These are phyloP conservation scores for Bactericera cockerelli DNA, from an alignment of 1,140 invertebrate genomes.

Conservation along the genomic window DNA sequence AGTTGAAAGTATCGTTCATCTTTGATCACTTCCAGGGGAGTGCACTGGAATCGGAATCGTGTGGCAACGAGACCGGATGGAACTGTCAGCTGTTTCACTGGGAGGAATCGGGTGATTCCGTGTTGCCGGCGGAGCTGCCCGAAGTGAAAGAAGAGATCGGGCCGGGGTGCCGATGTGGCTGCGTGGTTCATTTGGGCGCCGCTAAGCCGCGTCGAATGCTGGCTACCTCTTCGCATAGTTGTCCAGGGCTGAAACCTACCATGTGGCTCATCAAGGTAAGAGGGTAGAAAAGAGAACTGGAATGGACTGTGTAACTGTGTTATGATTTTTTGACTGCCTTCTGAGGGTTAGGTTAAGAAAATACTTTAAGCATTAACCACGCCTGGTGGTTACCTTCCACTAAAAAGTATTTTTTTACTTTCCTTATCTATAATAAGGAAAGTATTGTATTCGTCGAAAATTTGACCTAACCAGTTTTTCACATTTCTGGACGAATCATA, in stretches of 20 bases:
- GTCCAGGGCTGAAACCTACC: constrained; percentile 45
- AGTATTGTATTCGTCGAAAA: too few relatives aligned
- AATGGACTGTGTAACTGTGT: too few relatives aligned
- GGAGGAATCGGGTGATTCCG: neutral
- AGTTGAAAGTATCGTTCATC: too few relatives aligned
- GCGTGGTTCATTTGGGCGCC: constrained; percentile 48
- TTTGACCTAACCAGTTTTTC: too few relatives aligned
- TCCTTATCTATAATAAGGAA: too few relatives aligned
- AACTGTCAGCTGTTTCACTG: constrained; percentile 22
- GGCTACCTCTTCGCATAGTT: constrained; percentile 56
- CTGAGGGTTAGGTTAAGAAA: too few relatives aligned
- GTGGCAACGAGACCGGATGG: constrained; percentile 37
- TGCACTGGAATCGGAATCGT: constrained; percentile 54
- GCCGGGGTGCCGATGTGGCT: constrained; percentile 55
- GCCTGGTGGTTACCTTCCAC: too few relatives aligned
- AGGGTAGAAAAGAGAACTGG: too few relatives aligned
- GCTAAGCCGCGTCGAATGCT: constrained; percentile 44
- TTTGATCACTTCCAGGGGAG: constrained; percentile 35
- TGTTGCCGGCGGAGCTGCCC: constrained; percentile 42
- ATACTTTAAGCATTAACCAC: too few relatives aligned
- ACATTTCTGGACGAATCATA: too few relatives aligned
- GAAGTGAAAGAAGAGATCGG: constrained; percentile 54
- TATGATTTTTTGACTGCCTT: too few relatives aligned
- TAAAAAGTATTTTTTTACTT: too few relatives aligned
- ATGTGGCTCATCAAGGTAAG: constrained; percentile 67